These are phyloP conservation scores for Epinephelus cyanopodus DNA, from an alignment of 2,113 vertebrate species.

Conservation along the genomic window DNA sequence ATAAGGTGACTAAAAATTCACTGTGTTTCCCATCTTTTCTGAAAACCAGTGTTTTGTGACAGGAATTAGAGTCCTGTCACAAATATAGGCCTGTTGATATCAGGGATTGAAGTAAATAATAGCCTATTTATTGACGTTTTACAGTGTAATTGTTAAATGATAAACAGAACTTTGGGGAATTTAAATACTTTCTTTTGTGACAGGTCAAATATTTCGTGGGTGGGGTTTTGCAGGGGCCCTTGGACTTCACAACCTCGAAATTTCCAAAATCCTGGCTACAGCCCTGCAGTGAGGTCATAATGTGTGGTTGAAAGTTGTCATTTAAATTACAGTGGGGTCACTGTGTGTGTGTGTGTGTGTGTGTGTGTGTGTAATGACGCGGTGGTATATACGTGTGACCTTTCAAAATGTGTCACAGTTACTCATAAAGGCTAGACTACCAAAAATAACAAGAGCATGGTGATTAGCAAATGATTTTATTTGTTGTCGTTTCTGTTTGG, in stretches of 20 bases:
- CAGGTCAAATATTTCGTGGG: background rate
- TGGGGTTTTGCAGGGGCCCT: background rate
- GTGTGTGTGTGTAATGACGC: background rate
- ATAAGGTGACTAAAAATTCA: no score
- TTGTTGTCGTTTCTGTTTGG: slow-evolving; percentile 5
- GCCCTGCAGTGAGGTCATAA: background rate
- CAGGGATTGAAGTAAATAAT: no score
- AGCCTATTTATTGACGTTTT: no score
- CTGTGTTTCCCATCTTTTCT: no score
- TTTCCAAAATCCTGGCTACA: slow-evolving; percentile 8
- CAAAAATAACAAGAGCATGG: background rate
- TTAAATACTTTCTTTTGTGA: background rate
- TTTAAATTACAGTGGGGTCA: background rate
- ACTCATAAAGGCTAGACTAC: background rate
- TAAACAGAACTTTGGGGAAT: background rate
- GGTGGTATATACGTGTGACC: background rate
- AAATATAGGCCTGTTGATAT: no score
- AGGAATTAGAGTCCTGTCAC: no score
- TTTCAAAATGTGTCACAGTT: slow-evolving; percentile 17
- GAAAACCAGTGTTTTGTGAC: no score
- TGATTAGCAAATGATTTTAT: slow-evolving; percentile 8
- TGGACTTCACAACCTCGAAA: background rate
- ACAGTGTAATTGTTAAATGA: background rate
- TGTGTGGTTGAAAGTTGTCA: background rate
- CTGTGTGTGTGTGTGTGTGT: background rate